A percentile compares a stretch with the other conserved stretches of the same genome.
Evolutionary conservation across 1,140 invertebrate genomes (phyloP).

Genomic region (Gyrodactylus salaris): DNA sequence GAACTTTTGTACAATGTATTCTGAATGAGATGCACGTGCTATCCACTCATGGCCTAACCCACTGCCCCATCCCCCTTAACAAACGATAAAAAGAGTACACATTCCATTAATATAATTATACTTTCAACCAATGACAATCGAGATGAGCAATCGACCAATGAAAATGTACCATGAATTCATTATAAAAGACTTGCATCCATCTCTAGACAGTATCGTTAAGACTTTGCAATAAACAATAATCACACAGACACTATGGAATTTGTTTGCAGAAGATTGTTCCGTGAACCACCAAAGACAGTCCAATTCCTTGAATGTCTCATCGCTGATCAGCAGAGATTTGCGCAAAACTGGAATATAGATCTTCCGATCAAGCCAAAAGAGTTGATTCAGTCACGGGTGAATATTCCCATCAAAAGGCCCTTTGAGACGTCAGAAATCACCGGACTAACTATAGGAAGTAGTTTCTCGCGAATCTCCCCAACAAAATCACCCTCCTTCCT

Average conservation of each 20-base stretch:
- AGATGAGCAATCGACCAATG: no score
- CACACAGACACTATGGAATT: not conserved
- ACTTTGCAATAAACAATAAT: not conserved
- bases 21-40: no score
- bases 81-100: no score
- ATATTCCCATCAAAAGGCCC: not conserved
- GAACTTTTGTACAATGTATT: no score
- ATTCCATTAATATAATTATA: no score
- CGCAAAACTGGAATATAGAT: not conserved
- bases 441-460: not conserved
- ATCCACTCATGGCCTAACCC: no score
- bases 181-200: no score
- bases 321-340: not conserved
- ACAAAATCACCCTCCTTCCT: not conserved
- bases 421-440: not conserved
- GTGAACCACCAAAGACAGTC: not conserved
- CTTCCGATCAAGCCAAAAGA: not conserved
- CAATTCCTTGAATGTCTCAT: not conserved
- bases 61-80: no score
- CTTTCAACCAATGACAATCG: no score
- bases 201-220: no score
- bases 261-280: not conserved
- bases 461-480: not conserved
- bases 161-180: no score
- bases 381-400: not conserved